Conservation (phyloP, 2,888 invertebrate genomes). For the Amorpha juglandis region DNA sequence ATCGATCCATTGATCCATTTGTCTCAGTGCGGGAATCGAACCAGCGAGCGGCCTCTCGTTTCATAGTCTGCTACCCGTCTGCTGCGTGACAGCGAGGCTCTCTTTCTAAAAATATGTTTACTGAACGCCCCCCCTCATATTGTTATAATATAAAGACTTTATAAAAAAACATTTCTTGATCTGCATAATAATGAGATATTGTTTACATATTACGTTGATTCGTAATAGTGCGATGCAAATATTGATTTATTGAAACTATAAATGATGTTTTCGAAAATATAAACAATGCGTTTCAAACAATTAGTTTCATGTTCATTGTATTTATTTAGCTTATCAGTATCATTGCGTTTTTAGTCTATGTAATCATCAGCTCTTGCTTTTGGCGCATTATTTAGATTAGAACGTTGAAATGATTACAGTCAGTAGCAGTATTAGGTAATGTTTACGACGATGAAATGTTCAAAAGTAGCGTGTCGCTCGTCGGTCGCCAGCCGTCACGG, state of each 20-base stretch:
- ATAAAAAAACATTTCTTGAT: no score
- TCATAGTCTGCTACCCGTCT: no score
- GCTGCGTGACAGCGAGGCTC: no score
- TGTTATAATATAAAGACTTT: neutral
- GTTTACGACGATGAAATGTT: neutral
- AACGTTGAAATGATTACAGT: neutral
- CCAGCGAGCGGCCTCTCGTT: no score
- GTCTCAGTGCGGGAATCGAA: no score
- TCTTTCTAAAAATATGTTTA: no score
- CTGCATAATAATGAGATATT: no score
- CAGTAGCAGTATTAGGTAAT: neutral
- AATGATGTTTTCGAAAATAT: neutral
- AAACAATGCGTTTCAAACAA: neutral
- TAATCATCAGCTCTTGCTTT: neutral
- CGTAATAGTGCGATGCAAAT: neutral
- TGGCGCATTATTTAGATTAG: neutral
- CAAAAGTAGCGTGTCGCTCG: slow-evolving; percentile 3
- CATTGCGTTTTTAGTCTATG: neutral
- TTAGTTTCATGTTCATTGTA: neutral
- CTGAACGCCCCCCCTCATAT: neutral
- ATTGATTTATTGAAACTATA: neutral
- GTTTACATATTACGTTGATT: neutral
- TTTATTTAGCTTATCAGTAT: neutral
- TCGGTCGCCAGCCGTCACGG: neutral
- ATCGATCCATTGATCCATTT: no score